phyloP scores from a whole-genome alignment of 2,797 vertebrate species.

The Ceryle rudis region DNA sequence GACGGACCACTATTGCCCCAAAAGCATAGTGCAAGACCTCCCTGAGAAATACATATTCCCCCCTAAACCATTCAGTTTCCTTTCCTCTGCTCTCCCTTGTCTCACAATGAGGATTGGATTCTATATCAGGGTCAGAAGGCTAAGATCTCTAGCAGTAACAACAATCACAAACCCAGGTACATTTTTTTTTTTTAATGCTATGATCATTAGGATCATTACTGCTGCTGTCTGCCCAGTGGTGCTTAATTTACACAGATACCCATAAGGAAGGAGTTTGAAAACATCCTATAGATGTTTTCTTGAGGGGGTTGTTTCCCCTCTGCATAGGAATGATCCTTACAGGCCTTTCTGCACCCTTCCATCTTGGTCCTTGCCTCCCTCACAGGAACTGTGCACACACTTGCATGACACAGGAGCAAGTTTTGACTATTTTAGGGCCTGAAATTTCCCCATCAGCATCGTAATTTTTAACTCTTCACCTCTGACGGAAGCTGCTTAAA shows the following conservation, averaged over 20 bases:
- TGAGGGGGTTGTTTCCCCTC: neutral
- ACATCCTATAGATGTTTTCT: neutral
- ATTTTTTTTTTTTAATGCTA: neutral
- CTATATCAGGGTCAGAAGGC: neutral
- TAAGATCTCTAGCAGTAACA: neutral
- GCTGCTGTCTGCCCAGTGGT: fast-evolving
- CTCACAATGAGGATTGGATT: neutral
- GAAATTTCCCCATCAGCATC: constrained; percentile 77
- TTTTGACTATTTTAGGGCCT: constrained; percentile 78
- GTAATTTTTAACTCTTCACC: constrained; percentile 74
- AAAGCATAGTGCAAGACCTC: neutral
- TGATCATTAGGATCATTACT: neutral
- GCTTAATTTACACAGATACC: neutral
- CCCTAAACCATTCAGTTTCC: fast-evolving
- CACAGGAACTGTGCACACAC: neutral
- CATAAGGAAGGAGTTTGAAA: neutral
- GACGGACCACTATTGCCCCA: neutral
- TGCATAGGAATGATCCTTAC: neutral
- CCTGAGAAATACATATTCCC: neutral
- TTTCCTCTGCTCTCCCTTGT: neutral
- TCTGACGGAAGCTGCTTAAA: constrained; percentile 62
- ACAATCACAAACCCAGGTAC: neutral
- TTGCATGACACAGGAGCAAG: constrained; percentile 53
- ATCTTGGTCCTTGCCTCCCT: constrained; percentile 37
- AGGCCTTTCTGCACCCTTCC: constrained; percentile 12